Conservation (phyloP, 2,888 invertebrate species). For the Neria commutata region DNA sequence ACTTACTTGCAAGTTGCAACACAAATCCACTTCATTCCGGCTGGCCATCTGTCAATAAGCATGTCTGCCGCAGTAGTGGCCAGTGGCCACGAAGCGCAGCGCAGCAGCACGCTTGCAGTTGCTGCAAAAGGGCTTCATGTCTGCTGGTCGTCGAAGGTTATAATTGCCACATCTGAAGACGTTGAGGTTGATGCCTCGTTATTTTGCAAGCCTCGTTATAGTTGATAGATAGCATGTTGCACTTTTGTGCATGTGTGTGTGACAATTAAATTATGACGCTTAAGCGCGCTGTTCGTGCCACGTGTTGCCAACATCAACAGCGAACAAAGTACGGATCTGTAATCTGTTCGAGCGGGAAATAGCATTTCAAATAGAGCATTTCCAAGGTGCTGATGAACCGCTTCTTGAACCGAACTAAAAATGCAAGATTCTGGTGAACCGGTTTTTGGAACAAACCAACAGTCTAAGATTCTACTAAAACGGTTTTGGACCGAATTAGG, state of each 20-base stretch:
- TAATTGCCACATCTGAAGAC: neutral
- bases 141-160: neutral
- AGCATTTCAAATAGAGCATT: too few species aligned
- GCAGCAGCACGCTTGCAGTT: neutral
- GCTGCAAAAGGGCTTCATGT: neutral
- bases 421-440: too few species aligned
- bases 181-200: neutral
- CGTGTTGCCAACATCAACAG: neutral
- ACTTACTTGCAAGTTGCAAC: too few species aligned
- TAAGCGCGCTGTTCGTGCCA: neutral
- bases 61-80: neutral
- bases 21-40: too few species aligned
- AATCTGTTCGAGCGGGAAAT: too few species aligned
- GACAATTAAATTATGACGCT: neutral
- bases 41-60: slow-evolving; percentile 2
- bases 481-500: too few species aligned
- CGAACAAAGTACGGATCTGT: too few species aligned
- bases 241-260: neutral
- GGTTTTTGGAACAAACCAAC: too few species aligned
- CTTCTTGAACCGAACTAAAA: too few species aligned
- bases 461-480: too few species aligned
- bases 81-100: neutral
- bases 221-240: neutral
- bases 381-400: too few species aligned
- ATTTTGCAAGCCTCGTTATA: too few species aligned